phyloP scores from a whole-genome alignment of 2,797 vertebrate genomes.

The Otolemur crassicaudatus region DNA sequence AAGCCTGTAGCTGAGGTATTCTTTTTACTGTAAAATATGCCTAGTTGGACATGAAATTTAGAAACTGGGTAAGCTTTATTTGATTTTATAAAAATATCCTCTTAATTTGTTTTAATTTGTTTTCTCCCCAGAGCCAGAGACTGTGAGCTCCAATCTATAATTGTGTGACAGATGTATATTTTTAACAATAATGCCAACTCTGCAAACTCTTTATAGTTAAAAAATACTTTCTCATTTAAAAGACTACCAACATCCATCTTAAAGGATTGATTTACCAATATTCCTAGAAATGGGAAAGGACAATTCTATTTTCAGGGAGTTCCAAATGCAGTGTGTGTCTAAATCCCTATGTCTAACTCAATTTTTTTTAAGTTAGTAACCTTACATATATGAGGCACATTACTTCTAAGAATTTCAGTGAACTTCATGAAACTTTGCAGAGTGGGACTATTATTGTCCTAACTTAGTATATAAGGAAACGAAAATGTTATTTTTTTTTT shows the following conservation, averaged over 20 bases:
- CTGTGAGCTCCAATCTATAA: neutral
- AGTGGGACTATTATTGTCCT: neutral
- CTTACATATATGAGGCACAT: neutral
- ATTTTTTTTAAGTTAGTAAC: neutral
- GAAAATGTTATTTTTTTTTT: neutral
- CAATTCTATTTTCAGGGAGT: slow-evolving; percentile 23
- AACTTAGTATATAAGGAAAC: neutral
- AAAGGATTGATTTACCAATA: neutral
- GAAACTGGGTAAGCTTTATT: neutral
- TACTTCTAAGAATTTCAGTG: slow-evolving; percentile 50
- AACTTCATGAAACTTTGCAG: neutral
- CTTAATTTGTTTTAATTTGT: neutral
- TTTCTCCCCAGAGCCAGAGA: neutral
- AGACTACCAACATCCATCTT: neutral
- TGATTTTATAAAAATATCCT: neutral
- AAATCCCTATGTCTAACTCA: neutral
- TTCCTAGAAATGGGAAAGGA: neutral
- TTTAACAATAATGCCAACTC: slow-evolving; percentile 31
- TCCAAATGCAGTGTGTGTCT: neutral
- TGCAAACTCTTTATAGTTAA: neutral
- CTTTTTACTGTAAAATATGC: neutral
- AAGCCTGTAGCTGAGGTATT: neutral
- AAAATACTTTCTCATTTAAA: slow-evolving; percentile 47
- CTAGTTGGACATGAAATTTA: neutral
- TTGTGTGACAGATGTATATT: slow-evolving; percentile 1